phyloP scores from a whole-genome alignment of 2,797 vertebrate genomes.

The Enteromius treurensis region DNA sequence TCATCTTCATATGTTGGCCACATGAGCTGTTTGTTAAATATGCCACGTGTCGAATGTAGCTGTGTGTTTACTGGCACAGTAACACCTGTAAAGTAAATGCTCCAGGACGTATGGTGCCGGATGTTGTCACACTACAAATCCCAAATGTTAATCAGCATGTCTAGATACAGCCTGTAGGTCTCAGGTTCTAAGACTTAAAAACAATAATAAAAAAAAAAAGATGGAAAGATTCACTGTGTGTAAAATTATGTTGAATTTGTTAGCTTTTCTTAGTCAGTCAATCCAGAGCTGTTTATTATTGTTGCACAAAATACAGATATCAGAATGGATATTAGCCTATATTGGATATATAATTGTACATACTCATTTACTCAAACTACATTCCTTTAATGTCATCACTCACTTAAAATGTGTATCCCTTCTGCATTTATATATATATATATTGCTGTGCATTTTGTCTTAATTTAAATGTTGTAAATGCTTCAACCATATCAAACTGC shows the following conservation, averaged over 20 bases:
- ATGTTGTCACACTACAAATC: not conserved
- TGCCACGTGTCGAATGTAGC: not conserved
- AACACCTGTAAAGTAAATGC: slow-evolving; percentile 12
- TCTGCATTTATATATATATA: not conserved
- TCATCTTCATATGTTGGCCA: slow-evolving; percentile 21
- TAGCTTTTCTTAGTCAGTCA: not conserved
- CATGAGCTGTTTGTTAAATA: slow-evolving; percentile 12
- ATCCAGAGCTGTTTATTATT: not conserved
- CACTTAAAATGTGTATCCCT: not conserved
- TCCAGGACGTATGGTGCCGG: not conserved
- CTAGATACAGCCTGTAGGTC: not conserved
- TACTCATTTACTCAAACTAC: not conserved
- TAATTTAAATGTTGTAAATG: not conserved
- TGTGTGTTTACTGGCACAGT: not conserved
- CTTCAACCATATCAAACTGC: slow-evolving; percentile 4
- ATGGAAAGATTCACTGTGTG: not conserved
- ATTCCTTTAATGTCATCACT: not conserved
- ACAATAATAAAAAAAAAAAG: not conserved
- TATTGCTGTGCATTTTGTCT: not conserved
- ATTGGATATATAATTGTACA: not conserved
- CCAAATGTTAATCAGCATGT: not conserved
- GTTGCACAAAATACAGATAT: not conserved
- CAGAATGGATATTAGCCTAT: not conserved
- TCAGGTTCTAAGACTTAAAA: not conserved
- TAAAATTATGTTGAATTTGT: not conserved